Evolutionary conservation across 2,797 vertebrate species (phyloP).

Genomic region (Falco rusticolus): DNA sequence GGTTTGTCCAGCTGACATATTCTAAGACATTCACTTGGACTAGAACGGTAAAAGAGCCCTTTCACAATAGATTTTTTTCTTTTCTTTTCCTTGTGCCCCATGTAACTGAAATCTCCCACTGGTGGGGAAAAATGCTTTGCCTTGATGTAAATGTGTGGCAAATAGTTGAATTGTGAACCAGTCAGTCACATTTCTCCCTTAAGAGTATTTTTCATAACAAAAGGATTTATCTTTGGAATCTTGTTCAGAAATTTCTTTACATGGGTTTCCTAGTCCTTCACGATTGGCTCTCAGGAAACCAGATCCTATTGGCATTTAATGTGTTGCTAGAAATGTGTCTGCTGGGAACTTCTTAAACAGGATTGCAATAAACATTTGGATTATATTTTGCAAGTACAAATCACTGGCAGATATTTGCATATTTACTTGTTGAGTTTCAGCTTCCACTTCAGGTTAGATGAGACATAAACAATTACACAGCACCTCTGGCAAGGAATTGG

Average conservation of each 20-base stretch:
- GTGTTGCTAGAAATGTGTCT: background rate
- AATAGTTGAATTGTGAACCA: background rate
- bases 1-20: background rate
- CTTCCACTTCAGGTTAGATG: conserved; percentile 38
- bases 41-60: background rate
- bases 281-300: background rate
- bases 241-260: background rate
- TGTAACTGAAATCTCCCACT: background rate
- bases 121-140: conserved; percentile 29
- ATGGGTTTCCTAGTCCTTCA: background rate
- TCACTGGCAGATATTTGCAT: conserved; percentile 18
- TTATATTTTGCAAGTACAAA: conserved; percentile 43
- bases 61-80: background rate
- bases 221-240: background rate
- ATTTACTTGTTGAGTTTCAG: conserved; percentile 21
- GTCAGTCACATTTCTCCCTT: background rate
- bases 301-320: conserved; percentile 10
- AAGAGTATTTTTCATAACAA: conserved; percentile 27
- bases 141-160: background rate
- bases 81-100: background rate
- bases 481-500: conserved; percentile 27
- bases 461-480: background rate
- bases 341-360: background rate
- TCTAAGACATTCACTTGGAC: background rate
- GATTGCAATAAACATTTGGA: background rate